A percentile compares a stretch with the other conserved stretches of the same genome.
Evolutionary conservation across 2,797 vertebrate genomes (phyloP).

Genomic region (Sus cebifrons): DNA sequence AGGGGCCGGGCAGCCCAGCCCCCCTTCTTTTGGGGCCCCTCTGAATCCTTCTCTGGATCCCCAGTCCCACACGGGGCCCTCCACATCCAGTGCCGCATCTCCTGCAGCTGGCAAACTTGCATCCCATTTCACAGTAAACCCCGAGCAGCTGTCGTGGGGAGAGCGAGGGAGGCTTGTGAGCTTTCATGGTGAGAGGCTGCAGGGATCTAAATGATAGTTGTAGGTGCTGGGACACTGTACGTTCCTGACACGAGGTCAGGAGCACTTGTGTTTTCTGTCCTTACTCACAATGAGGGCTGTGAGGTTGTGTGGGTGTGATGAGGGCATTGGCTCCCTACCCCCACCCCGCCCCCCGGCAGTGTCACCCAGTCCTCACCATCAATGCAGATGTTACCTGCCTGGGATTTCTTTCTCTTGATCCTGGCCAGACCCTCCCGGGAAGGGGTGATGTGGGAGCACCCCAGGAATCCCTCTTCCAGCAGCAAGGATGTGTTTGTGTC

Average conservation of each 20-base stretch:
- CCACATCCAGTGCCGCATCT: background rate
- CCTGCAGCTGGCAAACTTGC: background rate
- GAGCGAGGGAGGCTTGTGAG: conserved; percentile 23
- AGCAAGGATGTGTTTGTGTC: background rate
- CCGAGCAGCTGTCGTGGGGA: background rate
- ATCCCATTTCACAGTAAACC: background rate
- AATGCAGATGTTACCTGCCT: background rate
- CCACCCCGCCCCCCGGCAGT: background rate
- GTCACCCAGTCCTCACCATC: fast-evolving
- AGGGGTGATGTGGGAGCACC: background rate
- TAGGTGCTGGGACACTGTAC: background rate
- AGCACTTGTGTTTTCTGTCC: conserved; percentile 48
- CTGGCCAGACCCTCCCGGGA: background rate
- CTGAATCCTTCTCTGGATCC: background rate
- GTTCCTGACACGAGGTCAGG: background rate
- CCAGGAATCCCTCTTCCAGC: too few species aligned
- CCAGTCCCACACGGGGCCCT: background rate
- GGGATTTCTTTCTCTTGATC: background rate
- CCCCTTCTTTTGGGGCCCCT: background rate
- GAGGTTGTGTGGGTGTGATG: background rate
- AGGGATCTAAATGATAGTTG: background rate
- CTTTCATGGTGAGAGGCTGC: background rate
- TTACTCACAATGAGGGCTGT: background rate
- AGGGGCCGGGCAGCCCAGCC: background rate
- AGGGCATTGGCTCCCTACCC: too few species aligned